Percentiles rank a stretch among this genome's conserved stretches.
Conservation (phyloP, 1,140 invertebrate species). For the Laupala kohalensis region DNA sequence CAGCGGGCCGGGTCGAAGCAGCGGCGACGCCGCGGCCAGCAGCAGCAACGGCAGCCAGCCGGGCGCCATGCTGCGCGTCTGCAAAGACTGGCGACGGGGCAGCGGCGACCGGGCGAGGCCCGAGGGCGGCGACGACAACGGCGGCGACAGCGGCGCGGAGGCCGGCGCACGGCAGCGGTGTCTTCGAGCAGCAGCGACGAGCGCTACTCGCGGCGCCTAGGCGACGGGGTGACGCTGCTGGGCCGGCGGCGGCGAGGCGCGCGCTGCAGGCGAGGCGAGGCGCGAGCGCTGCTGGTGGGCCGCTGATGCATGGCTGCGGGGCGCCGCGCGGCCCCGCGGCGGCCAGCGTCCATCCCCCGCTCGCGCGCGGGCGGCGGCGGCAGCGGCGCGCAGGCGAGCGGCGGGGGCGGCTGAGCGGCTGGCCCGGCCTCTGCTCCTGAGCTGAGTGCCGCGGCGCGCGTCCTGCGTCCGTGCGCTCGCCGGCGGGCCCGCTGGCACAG, state of each 20-base stretch:
- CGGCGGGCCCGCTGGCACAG: conserved; percentile 26
- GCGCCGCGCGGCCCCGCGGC: conserved; percentile 30
- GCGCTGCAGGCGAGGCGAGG: conserved; percentile 15
- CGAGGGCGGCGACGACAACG: background rate
- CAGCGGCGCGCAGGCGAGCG: conserved; percentile 15
- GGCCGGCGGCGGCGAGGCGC: conserved; percentile 24
- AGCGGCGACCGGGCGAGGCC: background rate
- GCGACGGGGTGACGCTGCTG: conserved; percentile 25
- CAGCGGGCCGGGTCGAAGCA: conserved; percentile 33
- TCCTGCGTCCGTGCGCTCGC: conserved; percentile 27
- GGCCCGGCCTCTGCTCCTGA: conserved; percentile 26
- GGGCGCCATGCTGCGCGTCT: background rate
- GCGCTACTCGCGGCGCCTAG: conserved; percentile 30
- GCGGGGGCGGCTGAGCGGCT: conserved; percentile 17
- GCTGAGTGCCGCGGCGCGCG: conserved; percentile 30
- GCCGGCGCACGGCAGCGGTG: conserved; percentile 36
- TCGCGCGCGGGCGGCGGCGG: conserved; percentile 13
- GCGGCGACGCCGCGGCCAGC: conserved; percentile 31
- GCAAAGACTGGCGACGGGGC: background rate
- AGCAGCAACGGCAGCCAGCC: conserved; percentile 22
- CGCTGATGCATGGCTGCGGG: conserved; percentile 27
- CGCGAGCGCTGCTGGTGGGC: background rate
- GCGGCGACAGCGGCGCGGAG: conserved; percentile 25
- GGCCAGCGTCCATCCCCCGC: conserved; percentile 21
- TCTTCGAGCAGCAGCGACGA: conserved; percentile 28